phyloP scores from a whole-genome alignment of 1,140 invertebrate genomes.

The Daktulosphaira vitifoliae region DNA sequence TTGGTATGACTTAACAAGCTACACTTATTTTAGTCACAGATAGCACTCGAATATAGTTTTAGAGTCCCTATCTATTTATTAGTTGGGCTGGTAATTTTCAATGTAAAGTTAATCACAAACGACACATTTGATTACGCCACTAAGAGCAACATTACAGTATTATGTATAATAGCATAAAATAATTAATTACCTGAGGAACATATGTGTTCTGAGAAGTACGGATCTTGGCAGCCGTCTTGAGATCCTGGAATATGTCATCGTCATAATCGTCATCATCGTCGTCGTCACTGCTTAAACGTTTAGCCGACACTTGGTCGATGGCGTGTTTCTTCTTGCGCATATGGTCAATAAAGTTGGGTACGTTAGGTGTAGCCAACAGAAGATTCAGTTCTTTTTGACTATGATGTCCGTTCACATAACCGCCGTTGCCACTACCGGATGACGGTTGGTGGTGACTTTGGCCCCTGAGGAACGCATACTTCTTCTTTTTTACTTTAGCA shows the following conservation, averaged over 20 bases:
- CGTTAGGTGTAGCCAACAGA: constrained; percentile 32
- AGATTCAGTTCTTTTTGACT: constrained; percentile 36
- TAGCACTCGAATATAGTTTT: no score
- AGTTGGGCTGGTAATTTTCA: no score
- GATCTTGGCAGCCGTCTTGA: constrained; percentile 9
- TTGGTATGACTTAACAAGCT: no score
- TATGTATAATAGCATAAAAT: no score
- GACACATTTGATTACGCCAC: no score
- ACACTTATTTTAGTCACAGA: no score
- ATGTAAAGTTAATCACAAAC: no score
- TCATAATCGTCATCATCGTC: neutral
- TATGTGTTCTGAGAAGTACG: constrained; percentile 26
- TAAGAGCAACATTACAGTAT: no score
- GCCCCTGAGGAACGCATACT: constrained; percentile 25
- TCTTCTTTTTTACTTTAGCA: constrained; percentile 31
- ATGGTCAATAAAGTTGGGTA: constrained; percentile 30
- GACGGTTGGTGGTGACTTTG: constrained; percentile 1
- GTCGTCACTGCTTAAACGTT: constrained; percentile 14
- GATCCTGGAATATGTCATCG: neutral
- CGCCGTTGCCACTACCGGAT: neutral
- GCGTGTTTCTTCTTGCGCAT: constrained; percentile 28
- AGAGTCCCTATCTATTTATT: no score
- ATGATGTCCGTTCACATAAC: neutral
- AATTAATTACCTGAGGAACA: constrained; percentile 11
- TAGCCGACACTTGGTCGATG: constrained; percentile 10